Conservation (phyloP, 2,888 invertebrate species). For the Polydrusus pterygomalis region DNA sequence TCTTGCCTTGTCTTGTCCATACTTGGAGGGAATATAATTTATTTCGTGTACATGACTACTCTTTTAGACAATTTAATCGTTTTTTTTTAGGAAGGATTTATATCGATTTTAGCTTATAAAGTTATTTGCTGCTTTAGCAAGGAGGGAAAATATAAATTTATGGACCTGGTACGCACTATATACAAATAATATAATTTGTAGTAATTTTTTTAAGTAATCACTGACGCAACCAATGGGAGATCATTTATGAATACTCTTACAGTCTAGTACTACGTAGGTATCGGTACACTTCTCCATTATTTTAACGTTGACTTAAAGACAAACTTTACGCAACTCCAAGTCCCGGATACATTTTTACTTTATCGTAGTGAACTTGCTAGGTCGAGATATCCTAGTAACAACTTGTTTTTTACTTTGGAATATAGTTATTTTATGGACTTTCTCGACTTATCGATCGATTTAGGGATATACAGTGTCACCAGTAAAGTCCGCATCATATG, state of each 20-base stretch:
- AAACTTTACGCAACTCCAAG: not conserved
- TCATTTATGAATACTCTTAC: too few relatives aligned
- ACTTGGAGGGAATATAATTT: constrained; percentile 66
- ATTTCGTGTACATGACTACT: constrained; percentile 67
- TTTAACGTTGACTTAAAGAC: not conserved
- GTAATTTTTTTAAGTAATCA: too few relatives aligned
- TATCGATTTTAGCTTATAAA: constrained; percentile 26
- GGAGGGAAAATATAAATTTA: not conserved
- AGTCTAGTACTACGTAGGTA: not conserved
- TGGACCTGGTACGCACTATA: too few relatives aligned
- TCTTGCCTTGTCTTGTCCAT: constrained; percentile 68
- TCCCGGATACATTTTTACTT: not conserved
- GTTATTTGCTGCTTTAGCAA: not conserved
- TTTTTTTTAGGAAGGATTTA: constrained; percentile 48
- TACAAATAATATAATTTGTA: too few relatives aligned
- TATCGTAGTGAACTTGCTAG: not conserved
- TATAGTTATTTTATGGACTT: too few relatives aligned
- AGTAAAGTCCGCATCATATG: too few relatives aligned
- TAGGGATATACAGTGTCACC: too few relatives aligned
- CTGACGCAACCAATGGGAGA: too few relatives aligned
- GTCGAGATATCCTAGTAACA: not conserved
- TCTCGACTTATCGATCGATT: too few relatives aligned
- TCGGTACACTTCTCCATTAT: not conserved
- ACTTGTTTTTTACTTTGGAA: not conserved
- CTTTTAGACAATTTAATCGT: constrained; percentile 61